These are phyloP conservation scores for Agrochola lota DNA, from an alignment of 2,888 invertebrate genomes.

Conservation along the genomic window DNA sequence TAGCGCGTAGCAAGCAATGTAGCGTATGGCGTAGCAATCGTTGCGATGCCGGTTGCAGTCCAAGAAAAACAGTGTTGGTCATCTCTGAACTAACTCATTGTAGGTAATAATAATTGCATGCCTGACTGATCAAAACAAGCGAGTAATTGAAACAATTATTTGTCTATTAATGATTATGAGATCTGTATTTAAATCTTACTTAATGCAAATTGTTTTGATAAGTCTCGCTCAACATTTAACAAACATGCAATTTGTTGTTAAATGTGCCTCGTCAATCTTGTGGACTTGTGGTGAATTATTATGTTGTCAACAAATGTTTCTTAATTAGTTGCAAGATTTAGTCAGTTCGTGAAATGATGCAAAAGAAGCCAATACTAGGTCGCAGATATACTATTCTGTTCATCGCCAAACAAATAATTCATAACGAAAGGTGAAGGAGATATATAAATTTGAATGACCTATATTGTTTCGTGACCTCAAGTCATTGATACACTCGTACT, in stretches of 20 bases:
- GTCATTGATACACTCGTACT: not conserved
- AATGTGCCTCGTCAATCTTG: slow-evolving; percentile 46
- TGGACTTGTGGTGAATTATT: slow-evolving; percentile 37
- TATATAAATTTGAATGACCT: slow-evolving; percentile 17
- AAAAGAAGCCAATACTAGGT: slow-evolving; percentile 2
- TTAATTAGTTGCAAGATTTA: slow-evolving; percentile 17
- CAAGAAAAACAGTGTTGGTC: slow-evolving; percentile 12
- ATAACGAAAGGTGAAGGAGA: slow-evolving; percentile 39
- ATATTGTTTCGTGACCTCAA: slow-evolving; percentile 41
- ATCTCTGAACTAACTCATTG: slow-evolving; percentile 30
- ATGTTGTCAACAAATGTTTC: slow-evolving; percentile 44
- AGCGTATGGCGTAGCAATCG: not conserved
- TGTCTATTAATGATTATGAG: slow-evolving; percentile 62
- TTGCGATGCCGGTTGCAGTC: not conserved
- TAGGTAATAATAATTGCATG: slow-evolving; percentile 40
- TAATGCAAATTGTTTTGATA: slow-evolving; percentile 53
- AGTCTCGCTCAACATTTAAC: slow-evolving; percentile 45
- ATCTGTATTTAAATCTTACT: slow-evolving; percentile 64
- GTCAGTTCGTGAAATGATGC: slow-evolving; percentile 3
- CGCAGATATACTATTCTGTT: slow-evolving; percentile 3
- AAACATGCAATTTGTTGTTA: slow-evolving; percentile 40
- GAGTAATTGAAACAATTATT: slow-evolving; percentile 61
- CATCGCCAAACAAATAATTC: slow-evolving; percentile 21
- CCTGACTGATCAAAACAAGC: slow-evolving; percentile 53
- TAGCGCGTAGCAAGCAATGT: not conserved